Conservation (phyloP, 1,140 invertebrate genomes). For the Chironomus tepperi region DNA sequence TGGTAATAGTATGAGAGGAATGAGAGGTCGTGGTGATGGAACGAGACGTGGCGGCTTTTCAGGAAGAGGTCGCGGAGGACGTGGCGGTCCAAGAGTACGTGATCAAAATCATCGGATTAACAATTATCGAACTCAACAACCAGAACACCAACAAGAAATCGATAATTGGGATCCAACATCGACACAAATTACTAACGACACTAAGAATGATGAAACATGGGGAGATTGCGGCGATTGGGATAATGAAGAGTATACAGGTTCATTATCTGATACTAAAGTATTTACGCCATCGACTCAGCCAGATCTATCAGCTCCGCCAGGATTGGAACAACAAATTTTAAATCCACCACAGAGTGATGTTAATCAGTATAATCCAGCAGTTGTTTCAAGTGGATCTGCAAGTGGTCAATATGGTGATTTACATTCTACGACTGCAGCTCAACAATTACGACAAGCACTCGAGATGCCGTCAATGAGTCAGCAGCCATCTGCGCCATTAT, state of each 20-base stretch:
- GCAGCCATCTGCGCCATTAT: slow-evolving; percentile 33
- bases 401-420: slow-evolving; percentile 27
- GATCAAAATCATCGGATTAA: slow-evolving; percentile 34
- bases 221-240: slow-evolving; percentile 65
- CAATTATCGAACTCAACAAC: slow-evolving; percentile 29
- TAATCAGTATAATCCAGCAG: slow-evolving; percentile 27
- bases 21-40: slow-evolving; percentile 42
- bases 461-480: slow-evolving; percentile 33
- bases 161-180: slow-evolving; percentile 45
- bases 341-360: slow-evolving; percentile 31
- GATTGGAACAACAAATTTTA: slow-evolving; percentile 35
- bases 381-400: slow-evolving; percentile 27
- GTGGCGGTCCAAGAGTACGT: slow-evolving; percentile 43
- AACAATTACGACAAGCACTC: slow-evolving; percentile 24
- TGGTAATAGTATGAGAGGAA: slow-evolving; percentile 43
- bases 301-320: slow-evolving; percentile 37
- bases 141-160: slow-evolving; percentile 40
- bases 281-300: slow-evolving; percentile 63
- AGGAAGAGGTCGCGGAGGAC: slow-evolving; percentile 48
- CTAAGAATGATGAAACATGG: background rate
- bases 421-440: slow-evolving; percentile 22
- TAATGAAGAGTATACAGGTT: slow-evolving; percentile 89
- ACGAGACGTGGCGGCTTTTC: slow-evolving; percentile 45
- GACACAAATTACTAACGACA: slow-evolving; percentile 34
- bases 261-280: slow-evolving; percentile 88